These are phyloP conservation scores for Pungitius pungitius DNA, from an alignment of 2,113 vertebrate genomes.

Conservation along the genomic window DNA sequence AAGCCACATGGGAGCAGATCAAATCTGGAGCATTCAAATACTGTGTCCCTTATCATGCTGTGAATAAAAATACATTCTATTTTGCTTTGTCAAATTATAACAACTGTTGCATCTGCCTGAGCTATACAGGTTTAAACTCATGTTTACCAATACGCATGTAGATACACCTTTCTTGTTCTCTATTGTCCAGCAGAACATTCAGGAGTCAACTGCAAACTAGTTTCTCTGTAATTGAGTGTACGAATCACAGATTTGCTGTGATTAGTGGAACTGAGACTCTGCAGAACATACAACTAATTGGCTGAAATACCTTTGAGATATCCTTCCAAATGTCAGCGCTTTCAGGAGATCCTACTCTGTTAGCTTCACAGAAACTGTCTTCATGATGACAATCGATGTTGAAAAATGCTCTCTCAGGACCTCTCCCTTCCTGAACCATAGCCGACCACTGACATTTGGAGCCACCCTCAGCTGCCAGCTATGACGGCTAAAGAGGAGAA, in stretches of 20 bases:
- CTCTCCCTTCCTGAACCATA: too few relatives aligned
- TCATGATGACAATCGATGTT: background rate
- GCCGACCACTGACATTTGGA: background rate
- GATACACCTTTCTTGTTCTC: background rate
- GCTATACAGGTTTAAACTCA: background rate
- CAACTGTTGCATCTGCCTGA: background rate
- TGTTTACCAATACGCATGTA: background rate
- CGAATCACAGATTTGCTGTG: background rate
- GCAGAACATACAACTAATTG: background rate
- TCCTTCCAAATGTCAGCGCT: background rate
- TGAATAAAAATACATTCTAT: background rate
- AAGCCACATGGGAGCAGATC: background rate
- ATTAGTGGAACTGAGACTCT: background rate
- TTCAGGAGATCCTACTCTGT: background rate
- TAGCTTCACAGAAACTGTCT: background rate
- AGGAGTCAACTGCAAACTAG: background rate
- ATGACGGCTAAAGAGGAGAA: background rate
- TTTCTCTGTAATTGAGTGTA: background rate
- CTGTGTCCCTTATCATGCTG: background rate
- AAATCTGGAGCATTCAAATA: background rate
- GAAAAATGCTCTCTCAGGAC: background rate
- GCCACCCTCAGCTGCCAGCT: too few relatives aligned
- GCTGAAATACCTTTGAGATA: background rate
- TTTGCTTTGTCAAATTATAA: background rate
- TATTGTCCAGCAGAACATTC: background rate